Evolutionary conservation across 2,113 vertebrate genomes (phyloP), one percentile per base, ranked within the genome.

Genomic region (Myotis yumanensis): DNA sequence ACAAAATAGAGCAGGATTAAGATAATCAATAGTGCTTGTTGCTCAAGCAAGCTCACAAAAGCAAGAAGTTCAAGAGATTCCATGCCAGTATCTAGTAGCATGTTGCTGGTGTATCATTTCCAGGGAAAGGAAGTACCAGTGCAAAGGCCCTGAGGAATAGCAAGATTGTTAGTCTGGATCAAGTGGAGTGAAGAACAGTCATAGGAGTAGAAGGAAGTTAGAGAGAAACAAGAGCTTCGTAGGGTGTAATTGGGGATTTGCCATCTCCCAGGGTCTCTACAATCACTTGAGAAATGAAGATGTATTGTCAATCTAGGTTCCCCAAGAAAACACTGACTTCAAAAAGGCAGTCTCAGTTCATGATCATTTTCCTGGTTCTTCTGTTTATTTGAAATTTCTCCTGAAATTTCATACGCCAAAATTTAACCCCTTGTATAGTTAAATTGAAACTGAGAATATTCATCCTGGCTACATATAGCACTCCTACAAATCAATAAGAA

Each of bases 221-320:
- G 30, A 62, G n/a, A 32, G 16, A 89, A 83, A 52, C 5, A 62
- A 91, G 3, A 32, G 14, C 12, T 92, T 82, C 35, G 8, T 54
- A 51, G 30, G 12, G 2, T 25, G 16, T 37, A 52, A 30, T 0
- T 76, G n/a, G 22, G 23, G 69, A 57, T 43, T 37, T 62, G 2
- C 0, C 0, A 4, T 77, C 22, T 89, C 8, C 22, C 18, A n/a
- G 1, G 7, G 4, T 1, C n/a, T 95, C 11, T 16, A 59, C 14
- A 51, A 57, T 73, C n/a, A 32, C 2, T 43, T 68, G n/a, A 77
- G 9, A 71, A 77, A 62, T 62, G 5, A 62, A 43, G 35, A 20
- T n/a, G 7, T 43, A 28, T 37, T 35, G 28, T 43, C 11, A 51
- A 1, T n/a, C 3, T 64, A 25, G 40, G 40, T 71, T 77, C n/a